These are phyloP conservation scores for Ginglymostoma cirratum DNA, from an alignment of 2,113 vertebrate species.

Conservation along the genomic window DNA sequence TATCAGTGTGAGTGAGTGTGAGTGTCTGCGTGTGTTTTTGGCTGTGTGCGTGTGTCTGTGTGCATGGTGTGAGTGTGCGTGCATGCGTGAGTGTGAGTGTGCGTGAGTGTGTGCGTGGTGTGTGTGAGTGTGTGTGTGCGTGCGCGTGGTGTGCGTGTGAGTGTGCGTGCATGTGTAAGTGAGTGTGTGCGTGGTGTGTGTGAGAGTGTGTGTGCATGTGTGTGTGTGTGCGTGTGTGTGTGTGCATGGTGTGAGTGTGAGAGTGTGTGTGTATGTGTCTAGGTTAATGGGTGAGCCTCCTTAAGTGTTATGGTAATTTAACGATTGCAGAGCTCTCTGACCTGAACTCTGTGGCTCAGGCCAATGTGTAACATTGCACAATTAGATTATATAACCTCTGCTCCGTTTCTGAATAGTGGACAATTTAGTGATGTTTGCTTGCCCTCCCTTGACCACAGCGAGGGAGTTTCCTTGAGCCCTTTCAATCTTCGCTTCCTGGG, in stretches of 20 bases:
- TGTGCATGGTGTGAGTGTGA: background rate
- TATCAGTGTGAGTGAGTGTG: too few species aligned
- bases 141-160: too few species aligned
- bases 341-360: background rate
- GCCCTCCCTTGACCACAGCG: background rate
- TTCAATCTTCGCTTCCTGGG: constrained; percentile 8
- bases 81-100: too few species aligned
- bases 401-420: background rate
- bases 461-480: constrained; percentile 6
- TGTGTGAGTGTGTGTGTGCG: too few species aligned
- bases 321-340: background rate
- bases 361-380: background rate
- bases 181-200: background rate
- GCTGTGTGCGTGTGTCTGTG: background rate
- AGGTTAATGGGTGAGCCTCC: background rate
- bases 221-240: background rate
- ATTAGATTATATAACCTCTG: constrained; percentile 31
- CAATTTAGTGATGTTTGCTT: background rate
- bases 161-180: background rate
- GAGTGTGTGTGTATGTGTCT: too few species aligned
- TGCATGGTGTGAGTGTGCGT: background rate
- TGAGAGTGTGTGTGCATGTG: background rate
- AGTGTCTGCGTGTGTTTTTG: too few species aligned
- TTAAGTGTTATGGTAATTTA: background rate
- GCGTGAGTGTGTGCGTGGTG: too few species aligned